phyloP scores from a whole-genome alignment of 2,797 vertebrate genomes.

The Dallia pectoralis region DNA sequence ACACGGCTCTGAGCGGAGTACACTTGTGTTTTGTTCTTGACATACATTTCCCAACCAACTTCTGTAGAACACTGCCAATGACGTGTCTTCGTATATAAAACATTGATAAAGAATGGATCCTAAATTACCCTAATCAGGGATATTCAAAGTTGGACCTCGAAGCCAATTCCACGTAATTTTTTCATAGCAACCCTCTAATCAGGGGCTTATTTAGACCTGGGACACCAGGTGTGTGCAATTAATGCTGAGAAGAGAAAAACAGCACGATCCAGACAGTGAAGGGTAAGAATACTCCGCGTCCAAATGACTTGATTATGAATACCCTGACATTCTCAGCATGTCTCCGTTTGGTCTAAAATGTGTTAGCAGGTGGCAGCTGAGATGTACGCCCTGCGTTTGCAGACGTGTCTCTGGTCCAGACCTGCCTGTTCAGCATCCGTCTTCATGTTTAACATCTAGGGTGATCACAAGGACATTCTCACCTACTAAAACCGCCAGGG shows the following conservation, averaged over 20 bases:
- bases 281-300: too few relatives aligned
- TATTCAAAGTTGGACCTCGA: too few relatives aligned
- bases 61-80: neutral
- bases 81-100: neutral
- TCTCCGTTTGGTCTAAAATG: neutral
- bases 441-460: neutral
- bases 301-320: neutral
- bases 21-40: neutral
- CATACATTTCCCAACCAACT: neutral
- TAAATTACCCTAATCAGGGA: neutral
- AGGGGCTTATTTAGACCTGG: too few relatives aligned
- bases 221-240: too few relatives aligned
- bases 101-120: neutral
- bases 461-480: neutral
- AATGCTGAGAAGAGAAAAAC: too few relatives aligned
- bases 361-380: neutral
- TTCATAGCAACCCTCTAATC: too few relatives aligned
- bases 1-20: neutral
- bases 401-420: neutral
- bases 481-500: neutral
- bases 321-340: neutral
- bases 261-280: too few relatives aligned
- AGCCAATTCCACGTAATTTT: too few relatives aligned
- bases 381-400: neutral
- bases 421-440: neutral